Percentiles rank a stretch among this genome's conserved stretches.
Conservation (phyloP, 2,888 invertebrate genomes). For the Drosophila tanythrix region DNA sequence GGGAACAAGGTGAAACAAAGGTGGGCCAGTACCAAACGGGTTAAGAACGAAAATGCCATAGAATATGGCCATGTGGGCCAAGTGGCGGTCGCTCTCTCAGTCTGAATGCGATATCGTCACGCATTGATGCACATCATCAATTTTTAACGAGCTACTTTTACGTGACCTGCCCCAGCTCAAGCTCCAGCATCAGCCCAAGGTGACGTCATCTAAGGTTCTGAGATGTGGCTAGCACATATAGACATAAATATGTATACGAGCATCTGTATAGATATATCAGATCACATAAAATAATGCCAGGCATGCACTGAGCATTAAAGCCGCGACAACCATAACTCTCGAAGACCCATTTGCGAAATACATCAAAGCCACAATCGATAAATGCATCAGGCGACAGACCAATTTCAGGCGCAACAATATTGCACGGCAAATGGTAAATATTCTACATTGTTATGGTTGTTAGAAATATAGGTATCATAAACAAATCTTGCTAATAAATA, state of each 20-base stretch:
- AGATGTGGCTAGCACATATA: conserved; percentile 22
- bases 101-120: conserved; percentile 44
- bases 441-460: not conserved
- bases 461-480: not conserved
- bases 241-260: conserved; percentile 1
- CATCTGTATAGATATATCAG: conserved; percentile 12
- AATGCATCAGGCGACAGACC: conserved; percentile 27
- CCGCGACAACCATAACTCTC: conserved; percentile 34
- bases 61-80: conserved; percentile 12
- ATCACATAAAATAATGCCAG: conserved; percentile 26
- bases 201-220: conserved; percentile 55
- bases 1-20: conserved; percentile 29
- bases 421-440: conserved; percentile 20
- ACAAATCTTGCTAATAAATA: not conserved
- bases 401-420: conserved; percentile 20
- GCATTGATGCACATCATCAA: conserved; percentile 75
- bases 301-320: conserved; percentile 47
- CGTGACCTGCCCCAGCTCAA: conserved; percentile 51
- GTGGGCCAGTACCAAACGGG: conserved; percentile 30
- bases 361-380: conserved; percentile 29
- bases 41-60: conserved; percentile 20
- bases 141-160: conserved; percentile 74
- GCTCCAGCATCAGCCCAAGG: conserved; percentile 1
- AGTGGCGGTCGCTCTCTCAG: conserved; percentile 30
- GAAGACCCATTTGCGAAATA: conserved; percentile 37